Evolutionary conservation across 1,140 invertebrate species (phyloP).

Genomic region (Capitella teleta): DNA sequence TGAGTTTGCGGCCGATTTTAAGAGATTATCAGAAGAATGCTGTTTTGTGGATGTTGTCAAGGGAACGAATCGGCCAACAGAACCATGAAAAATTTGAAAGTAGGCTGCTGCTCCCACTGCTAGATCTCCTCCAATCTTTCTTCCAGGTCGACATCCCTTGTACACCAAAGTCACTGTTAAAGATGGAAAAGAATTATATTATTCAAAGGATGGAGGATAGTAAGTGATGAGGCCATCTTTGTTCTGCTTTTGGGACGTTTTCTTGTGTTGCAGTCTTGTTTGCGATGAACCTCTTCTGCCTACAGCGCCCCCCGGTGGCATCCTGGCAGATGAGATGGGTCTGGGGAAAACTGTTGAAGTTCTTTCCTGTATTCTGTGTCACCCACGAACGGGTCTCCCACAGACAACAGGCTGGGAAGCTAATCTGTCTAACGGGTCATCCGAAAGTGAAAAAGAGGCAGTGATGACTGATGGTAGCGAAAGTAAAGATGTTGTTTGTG

Average conservation of each 20-base stretch:
- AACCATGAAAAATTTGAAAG: background rate
- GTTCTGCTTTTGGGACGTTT: no score
- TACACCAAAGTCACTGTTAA: no score
- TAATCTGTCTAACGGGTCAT: no score
- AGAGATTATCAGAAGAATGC: slow-evolving; percentile 56
- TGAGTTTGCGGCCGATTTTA: slow-evolving; percentile 45
- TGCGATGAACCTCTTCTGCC: slow-evolving; percentile 13
- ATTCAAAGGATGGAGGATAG: no score
- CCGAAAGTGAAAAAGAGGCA: background rate
- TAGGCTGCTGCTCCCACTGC: no score
- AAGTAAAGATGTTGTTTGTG: background rate
- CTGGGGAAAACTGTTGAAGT: slow-evolving; percentile 72
- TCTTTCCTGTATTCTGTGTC: slow-evolving; percentile 53
- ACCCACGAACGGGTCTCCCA: slow-evolving; percentile 42
- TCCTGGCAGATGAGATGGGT: slow-evolving; percentile 76
- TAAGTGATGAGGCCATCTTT: no score
- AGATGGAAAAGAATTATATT: no score
- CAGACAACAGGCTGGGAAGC: no score
- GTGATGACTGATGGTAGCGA: no score
- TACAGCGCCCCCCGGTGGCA: slow-evolving; percentile 51
- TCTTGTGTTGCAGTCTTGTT: slow-evolving; percentile 22
- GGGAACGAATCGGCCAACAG: slow-evolving; percentile 13
- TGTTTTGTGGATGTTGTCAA: slow-evolving; percentile 57
- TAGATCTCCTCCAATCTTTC: no score
- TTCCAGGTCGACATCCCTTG: no score